Percentiles rank a stretch among this genome's conserved stretches.
phyloP scores from a whole-genome alignment of 2,888 invertebrate genomes.

The Standfussiana lucernea region DNA sequence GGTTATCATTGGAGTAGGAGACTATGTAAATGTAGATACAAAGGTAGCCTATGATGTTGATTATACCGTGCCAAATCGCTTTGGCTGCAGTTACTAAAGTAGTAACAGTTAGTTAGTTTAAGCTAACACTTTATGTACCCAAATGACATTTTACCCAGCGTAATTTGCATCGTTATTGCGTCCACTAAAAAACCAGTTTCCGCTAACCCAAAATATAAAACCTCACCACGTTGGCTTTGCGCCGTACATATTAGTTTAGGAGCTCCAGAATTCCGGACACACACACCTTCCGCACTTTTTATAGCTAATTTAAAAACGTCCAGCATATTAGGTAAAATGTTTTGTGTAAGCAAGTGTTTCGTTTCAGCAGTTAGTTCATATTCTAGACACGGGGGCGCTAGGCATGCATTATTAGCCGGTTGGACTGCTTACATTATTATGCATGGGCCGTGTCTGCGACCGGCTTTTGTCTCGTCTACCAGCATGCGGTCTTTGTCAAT shows the following conservation, averaged over 20 bases:
- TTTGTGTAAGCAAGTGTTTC: constrained; percentile 52
- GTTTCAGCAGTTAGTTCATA: constrained; percentile 46
- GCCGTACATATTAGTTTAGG: constrained; percentile 29
- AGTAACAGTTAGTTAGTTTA: constrained; percentile 16
- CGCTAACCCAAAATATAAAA: constrained; percentile 27
- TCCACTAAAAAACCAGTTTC: constrained; percentile 31
- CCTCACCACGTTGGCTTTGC: constrained; percentile 5
- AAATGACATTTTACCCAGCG: constrained; percentile 16
- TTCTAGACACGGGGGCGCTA: constrained; percentile 60
- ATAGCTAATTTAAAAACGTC: constrained; percentile 44
- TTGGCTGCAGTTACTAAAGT: not conserved
- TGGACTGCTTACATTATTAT: constrained; percentile 55
- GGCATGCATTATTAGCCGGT: constrained; percentile 67
- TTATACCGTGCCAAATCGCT: not conserved
- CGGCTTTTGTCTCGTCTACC: constrained; percentile 48
- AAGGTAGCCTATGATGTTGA: not conserved
- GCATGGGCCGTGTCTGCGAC: constrained; percentile 52
- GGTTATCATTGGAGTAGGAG: not conserved
- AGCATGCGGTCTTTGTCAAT: constrained; percentile 57
- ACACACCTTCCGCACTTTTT: constrained; percentile 36
- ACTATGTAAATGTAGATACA: not conserved
- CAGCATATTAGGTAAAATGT: constrained; percentile 42
- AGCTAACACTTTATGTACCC: constrained; percentile 7
- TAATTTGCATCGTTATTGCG: constrained; percentile 44
- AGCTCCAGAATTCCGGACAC: constrained; percentile 29